Conservation (phyloP, 2,888 invertebrate genomes). For the Platycheirus rosarum region DNA sequence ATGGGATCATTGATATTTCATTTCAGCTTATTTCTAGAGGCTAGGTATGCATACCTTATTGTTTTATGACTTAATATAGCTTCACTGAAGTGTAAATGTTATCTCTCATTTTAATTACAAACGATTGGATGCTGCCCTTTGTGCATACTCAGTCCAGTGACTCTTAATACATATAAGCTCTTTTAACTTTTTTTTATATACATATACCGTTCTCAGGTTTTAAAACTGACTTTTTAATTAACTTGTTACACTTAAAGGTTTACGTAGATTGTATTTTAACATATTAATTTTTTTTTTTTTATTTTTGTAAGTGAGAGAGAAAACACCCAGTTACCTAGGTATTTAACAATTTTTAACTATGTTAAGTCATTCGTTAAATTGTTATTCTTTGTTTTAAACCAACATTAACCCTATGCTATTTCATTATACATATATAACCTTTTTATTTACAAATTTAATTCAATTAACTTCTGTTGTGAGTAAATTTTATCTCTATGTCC, state of each 20-base stretch:
- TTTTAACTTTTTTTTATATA: background rate
- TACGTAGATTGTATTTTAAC: too few species aligned
- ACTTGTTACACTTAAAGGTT: too few species aligned
- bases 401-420: background rate
- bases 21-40: background rate
- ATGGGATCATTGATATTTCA: background rate
- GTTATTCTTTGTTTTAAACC: too few species aligned
- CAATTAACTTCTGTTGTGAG: background rate
- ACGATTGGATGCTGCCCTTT: conserved; percentile 2
- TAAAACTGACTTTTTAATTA: background rate
- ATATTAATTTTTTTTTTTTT: too few species aligned
- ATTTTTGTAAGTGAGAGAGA: too few species aligned
- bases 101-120: conserved; percentile 6
- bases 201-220: background rate
- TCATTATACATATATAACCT: too few species aligned
- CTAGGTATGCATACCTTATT: too few species aligned
- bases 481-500: background rate
- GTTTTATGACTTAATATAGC: background rate
- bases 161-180: background rate
- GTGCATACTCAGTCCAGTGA: background rate
- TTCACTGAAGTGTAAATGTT: conserved; percentile 6
- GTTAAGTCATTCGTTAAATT: conserved; percentile 7
- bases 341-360: background rate
- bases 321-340: too few species aligned
- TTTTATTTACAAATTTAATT: background rate